Base-by-base conservation (phyloP, 2,797 vertebrate species). In the Valencia hispanica region DNA sequence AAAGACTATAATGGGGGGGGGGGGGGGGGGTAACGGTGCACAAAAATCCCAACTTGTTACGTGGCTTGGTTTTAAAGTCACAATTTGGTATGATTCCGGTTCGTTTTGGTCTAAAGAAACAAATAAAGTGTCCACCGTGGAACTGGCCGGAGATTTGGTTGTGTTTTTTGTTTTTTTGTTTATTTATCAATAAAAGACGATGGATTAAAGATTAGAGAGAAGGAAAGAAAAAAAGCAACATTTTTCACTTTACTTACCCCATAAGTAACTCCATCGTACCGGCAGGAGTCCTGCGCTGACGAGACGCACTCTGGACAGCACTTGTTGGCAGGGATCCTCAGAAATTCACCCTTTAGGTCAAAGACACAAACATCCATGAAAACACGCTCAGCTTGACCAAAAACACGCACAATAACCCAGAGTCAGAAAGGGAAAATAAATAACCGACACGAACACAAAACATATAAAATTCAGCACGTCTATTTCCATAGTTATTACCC, bases 221-320 rank as follows among this genome's bases (percentile, higher is more conserved):
- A 50, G 34, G 10, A 27, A 2, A 20, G 55, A 18, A 36, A 55
- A 63, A 57, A 57, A 63, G 18, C 12, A 20, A 34, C 3, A 17
- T 2, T 66, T 71, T 59, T n/a, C 11, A n/a, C 39, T 73, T n/a
- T 14, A 87, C 97, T 96, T 87, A 99, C 98, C 15, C 90, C 95
- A 68, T 96, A 94, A 73, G 86, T 85, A 72, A 84, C 84, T 84
- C 96, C 96, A 79, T 96, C 90, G 0, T 97, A 91, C 75, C 87
- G 95, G 91, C 98, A 99, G 82, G 93, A 96, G 50, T 91, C 95
- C 39, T 93, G 77, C 0, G 91, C 92, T 50, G 75, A 89, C 9
- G 89, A 87, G 34, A 92, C 81, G 77, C 98, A 99, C 80, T 96
- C 92, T 0, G 98, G 98, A 77, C 98, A 99, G 90, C 98, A 99